Percentiles rank a stretch among this genome's conserved stretches.
Conservation (phyloP, 2,888 invertebrate genomes). For the Polydrusus cervinus region DNA sequence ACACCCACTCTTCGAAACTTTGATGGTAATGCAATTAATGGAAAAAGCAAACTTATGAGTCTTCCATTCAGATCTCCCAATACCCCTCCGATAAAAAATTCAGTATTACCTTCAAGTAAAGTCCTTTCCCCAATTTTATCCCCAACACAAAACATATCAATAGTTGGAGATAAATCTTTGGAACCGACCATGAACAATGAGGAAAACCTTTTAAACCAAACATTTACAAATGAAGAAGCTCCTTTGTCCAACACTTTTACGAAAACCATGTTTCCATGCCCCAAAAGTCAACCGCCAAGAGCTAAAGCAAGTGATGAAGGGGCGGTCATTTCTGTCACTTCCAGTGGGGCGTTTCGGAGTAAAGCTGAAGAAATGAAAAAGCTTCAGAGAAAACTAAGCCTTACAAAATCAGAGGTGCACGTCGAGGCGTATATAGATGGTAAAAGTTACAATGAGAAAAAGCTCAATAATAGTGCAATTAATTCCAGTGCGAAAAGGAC, state of each 20-base stretch:
- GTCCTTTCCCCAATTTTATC: slow-evolving; percentile 67
- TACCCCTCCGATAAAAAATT: background rate
- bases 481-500: slow-evolving; percentile 53
- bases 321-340: slow-evolving; percentile 82
- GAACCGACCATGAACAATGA: slow-evolving; percentile 65
- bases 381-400: slow-evolving; percentile 73
- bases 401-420: slow-evolving; percentile 81
- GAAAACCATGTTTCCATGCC: slow-evolving; percentile 69
- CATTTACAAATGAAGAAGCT: slow-evolving; percentile 71
- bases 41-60: slow-evolving; percentile 12
- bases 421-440: slow-evolving; percentile 70
- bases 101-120: slow-evolving; percentile 22
- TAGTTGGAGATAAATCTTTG: slow-evolving; percentile 55
- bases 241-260: slow-evolving; percentile 75
- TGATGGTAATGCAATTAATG: slow-evolving; percentile 1
- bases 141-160: slow-evolving; percentile 69
- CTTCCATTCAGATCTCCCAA: slow-evolving; percentile 23
- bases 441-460: slow-evolving; percentile 52
- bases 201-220: slow-evolving; percentile 73
- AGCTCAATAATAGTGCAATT: slow-evolving; percentile 29
- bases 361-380: slow-evolving; percentile 62
- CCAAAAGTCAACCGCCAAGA: slow-evolving; percentile 69
- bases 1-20: background rate
- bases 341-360: slow-evolving; percentile 78
- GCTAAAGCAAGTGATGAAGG: slow-evolving; percentile 68